Evolutionary conservation across 1,140 invertebrate genomes (phyloP).

Genomic region (Diachasmimorpha longicaudata): DNA sequence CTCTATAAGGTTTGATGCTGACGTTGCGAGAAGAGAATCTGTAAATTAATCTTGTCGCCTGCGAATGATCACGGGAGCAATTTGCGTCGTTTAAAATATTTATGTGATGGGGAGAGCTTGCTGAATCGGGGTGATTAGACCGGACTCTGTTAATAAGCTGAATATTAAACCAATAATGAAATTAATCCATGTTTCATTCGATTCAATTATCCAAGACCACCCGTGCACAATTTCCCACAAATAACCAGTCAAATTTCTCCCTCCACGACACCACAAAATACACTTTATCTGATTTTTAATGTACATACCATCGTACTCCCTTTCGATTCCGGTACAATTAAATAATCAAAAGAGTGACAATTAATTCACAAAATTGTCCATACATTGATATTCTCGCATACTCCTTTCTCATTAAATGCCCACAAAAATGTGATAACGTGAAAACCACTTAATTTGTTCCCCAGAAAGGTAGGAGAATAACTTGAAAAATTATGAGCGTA

Average conservation of each 20-base stretch:
- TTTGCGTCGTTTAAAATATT: too few relatives aligned
- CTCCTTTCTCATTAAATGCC: neutral
- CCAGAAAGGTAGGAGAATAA: neutral
- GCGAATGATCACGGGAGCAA: too few relatives aligned
- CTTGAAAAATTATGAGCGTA: neutral
- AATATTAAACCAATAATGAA: too few relatives aligned
- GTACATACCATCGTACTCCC: neutral
- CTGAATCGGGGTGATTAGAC: too few relatives aligned
- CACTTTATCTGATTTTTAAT: neutral
- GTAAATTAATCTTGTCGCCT: too few relatives aligned
- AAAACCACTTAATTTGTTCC: conserved; percentile 6
- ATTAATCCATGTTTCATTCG: neutral
- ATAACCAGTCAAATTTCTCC: neutral
- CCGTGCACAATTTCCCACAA: neutral
- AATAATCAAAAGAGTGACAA: neutral
- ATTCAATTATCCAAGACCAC: neutral
- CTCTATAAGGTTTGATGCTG: too few relatives aligned
- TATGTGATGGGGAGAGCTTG: too few relatives aligned
- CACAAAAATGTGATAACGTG: neutral
- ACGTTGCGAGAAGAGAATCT: too few relatives aligned
- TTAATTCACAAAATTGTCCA: neutral
- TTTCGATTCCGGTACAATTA: neutral
- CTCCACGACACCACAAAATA: too few relatives aligned
- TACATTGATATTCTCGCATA: neutral
- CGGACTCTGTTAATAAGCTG: too few relatives aligned